Evolutionary conservation across 1,140 invertebrate genomes (phyloP), one percentile per base, ranked within the genome.

Genomic region (Drosophila trapezifrons): DNA sequence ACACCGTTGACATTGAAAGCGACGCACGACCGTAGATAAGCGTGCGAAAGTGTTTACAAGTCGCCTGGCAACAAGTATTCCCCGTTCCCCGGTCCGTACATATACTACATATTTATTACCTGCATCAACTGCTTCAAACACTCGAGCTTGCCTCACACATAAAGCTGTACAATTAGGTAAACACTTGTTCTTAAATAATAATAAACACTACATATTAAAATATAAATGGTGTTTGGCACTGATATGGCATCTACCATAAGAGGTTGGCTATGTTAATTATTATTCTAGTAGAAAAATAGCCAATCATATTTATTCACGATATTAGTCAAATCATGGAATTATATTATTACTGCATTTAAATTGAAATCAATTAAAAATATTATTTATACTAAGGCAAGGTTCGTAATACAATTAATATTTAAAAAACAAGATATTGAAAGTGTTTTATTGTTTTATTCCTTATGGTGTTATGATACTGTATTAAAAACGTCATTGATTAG

Each of bases 1-100:
- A 86, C 83, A 79, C 84, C 63, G 37, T 87, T 89, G 83, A 87
- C 83, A 87, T 87, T 87, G 83, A 89, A 89, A 89, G 45, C 57
- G 45, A 54, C 37, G 29, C 59, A 42, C 38, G 32, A 17, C 64
- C 63, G 17, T 49, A 66, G 82, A 81, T 85, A 81, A 85, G 74
- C 78, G 66, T 51, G 52, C 71, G 66, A 79, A 70, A 52, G 43
- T 59, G 51, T 54, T 55, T 46, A 25, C 57, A n/a, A 42, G 12
- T 54, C 57, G 84, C 83, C 38, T 87, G 76, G 80, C 76, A 87
- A 87, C 83, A 87, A 69, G 46, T 75, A 13, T 35, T 42, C 27
- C 35, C 32, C 45, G 2, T 27, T 59, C 29, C 17, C 40, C 20
- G 17, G 13, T 22, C 7, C 38, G 7, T n/a, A 20, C 8, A 35